Conservation (phyloP, 2,888 invertebrate genomes). For the Pyralis farinalis region DNA sequence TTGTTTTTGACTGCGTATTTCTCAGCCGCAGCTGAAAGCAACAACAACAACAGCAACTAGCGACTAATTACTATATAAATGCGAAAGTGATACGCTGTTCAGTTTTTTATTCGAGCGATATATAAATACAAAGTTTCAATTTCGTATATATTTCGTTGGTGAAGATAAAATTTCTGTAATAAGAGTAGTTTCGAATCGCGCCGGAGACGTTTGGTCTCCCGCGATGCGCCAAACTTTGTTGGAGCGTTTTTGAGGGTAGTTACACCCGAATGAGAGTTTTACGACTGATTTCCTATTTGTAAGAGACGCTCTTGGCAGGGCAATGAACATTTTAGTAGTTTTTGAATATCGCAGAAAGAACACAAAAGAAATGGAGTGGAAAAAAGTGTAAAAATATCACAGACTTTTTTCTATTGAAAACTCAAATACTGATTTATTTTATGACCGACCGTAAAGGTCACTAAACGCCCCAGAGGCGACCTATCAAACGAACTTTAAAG, state of each 20-base stretch:
- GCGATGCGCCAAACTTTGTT: conserved; percentile 48
- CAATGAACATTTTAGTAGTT: conserved; percentile 7
- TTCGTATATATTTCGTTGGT: conserved; percentile 1
- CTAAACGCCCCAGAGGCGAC: conserved; percentile 37
- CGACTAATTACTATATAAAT: too few relatives aligned
- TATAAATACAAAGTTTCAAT: background rate
- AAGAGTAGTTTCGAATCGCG: conserved; percentile 3
- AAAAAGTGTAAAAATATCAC: conserved; percentile 1
- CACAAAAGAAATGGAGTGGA: background rate
- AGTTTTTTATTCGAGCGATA: background rate
- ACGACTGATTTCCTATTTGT: conserved; percentile 51
- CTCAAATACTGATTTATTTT: conserved; percentile 39
- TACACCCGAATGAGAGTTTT: conserved; percentile 51
- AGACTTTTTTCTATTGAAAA: conserved; percentile 26
- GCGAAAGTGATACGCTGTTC: too few relatives aligned
- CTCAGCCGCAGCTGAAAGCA: too few relatives aligned
- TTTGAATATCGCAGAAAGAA: conserved; percentile 7
- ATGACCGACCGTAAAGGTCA: conserved; percentile 38
- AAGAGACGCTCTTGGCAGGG: conserved; percentile 7
- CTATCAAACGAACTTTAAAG: conserved; percentile 68
- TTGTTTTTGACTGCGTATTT: too few relatives aligned
- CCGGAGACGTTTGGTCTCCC: conserved; percentile 16
- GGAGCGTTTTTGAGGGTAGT: conserved; percentile 49
- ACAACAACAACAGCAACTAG: too few relatives aligned
- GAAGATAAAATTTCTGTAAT: background rate